Evolutionary conservation across 2,888 invertebrate species (phyloP).

Genomic region (Sepiola atlantica): DNA sequence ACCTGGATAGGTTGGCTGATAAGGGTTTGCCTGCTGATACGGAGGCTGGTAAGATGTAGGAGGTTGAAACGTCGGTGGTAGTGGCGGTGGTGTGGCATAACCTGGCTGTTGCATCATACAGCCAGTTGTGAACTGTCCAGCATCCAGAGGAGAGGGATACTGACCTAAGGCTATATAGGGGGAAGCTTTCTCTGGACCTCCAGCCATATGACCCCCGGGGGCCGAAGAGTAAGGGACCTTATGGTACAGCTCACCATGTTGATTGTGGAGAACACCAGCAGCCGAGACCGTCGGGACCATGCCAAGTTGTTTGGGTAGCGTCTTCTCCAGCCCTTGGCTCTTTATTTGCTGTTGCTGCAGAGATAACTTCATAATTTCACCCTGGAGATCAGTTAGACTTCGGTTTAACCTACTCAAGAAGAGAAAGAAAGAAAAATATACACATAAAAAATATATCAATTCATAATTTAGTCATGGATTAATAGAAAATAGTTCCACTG

Average conservation of each 20-base stretch:
- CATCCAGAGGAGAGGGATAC: slow-evolving; percentile 32
- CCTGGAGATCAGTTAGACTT: slow-evolving; percentile 94
- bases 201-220: slow-evolving; percentile 43
- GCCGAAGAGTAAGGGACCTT: slow-evolving; percentile 33
- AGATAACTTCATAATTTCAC: slow-evolving; percentile 91
- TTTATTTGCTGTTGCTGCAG: slow-evolving; percentile 74
- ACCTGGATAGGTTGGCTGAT: slow-evolving; percentile 47
- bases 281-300: not conserved
- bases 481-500: no score
- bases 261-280: slow-evolving; percentile 36
- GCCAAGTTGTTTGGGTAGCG: not conserved
- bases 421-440: not conserved
- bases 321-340: slow-evolving; percentile 46
- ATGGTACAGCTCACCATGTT: slow-evolving; percentile 42
- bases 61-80: slow-evolving; percentile 41
- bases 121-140: slow-evolving; percentile 42
- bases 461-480: not conserved
- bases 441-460: not conserved
- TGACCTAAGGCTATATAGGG: slow-evolving; percentile 45
- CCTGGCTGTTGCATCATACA: slow-evolving; percentile 44
- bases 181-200: slow-evolving; percentile 41
- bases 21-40: slow-evolving; percentile 45
- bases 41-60: slow-evolving; percentile 46
- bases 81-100: slow-evolving; percentile 43
- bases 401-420: slow-evolving; percentile 80